These are phyloP conservation scores for Pterostichus niger DNA, from an alignment of 2,888 invertebrate genomes.

Conservation along the genomic window DNA sequence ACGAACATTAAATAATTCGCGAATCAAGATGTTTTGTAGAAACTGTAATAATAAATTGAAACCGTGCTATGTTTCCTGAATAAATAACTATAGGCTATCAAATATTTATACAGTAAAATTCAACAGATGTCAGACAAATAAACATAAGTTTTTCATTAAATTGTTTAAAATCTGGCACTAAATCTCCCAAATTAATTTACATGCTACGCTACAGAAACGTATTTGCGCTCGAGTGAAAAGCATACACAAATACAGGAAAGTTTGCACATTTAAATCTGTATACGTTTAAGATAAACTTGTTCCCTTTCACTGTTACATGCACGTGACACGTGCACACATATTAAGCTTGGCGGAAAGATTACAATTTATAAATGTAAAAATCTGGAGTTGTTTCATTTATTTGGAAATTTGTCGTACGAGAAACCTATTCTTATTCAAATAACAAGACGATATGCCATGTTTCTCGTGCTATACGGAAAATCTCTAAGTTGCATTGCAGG, in stretches of 20 bases:
- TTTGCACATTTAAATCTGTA: conserved; percentile 22
- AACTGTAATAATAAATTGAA: no score
- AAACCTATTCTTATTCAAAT: no score
- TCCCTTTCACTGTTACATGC: neutral
- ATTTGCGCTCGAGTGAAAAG: neutral
- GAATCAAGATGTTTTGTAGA: no score
- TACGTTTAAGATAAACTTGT: conserved; percentile 5
- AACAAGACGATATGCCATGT: no score
- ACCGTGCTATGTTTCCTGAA: no score
- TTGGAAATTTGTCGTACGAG: neutral
- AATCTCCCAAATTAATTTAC: conserved; percentile 7
- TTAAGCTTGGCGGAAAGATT: neutral
- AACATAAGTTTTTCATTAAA: conserved; percentile 11
- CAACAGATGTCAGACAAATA: neutral
- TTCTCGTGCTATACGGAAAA: no score
- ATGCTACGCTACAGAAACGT: neutral
- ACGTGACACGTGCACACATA: neutral
- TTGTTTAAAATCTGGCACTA: neutral
- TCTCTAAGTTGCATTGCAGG: no score
- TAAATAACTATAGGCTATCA: no score
- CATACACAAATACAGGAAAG: conserved; percentile 7
- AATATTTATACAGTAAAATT: no score
- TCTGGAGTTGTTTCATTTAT: no score
- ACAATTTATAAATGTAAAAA: no score
- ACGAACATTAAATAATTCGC: no score